Base-by-base conservation (phyloP, 1,140 invertebrate genomes). In the Phthorimaea operculella region DNA sequence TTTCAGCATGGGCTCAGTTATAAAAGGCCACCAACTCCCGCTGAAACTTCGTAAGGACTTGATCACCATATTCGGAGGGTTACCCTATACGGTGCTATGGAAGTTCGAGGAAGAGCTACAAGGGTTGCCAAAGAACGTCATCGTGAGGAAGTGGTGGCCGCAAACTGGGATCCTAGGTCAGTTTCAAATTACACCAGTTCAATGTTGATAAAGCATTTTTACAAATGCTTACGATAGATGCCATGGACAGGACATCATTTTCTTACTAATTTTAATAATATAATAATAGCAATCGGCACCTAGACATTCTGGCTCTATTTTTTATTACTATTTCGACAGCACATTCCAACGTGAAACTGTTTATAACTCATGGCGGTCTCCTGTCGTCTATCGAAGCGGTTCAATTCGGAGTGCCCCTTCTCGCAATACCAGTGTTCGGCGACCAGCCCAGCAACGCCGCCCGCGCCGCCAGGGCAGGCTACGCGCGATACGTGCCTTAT, bases 291-390 rank as follows among this genome's bases (percentile, higher is more conserved):
- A n/a, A n/a, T n/a, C n/a, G n/a, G n/a, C n/a, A n/a, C n/a, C n/a
- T n/a, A n/a, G n/a, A n/a, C n/a, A n/a, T n/a, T n/a, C n/a, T n/a
- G n/a, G n/a, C n/a, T n/a, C n/a, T n/a, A n/a, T n/a, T n/a, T n/a
- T n/a, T n/a, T n/a, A n/a, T n/a, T n/a, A n/a, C n/a, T n/a, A n/a
- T n/a, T 6, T 28, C 21, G 2, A 28, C 66, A 87, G 84, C 72
- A 14, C 88, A 90, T 67, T 60, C 70, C 3, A 87, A 89, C 50
- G 72, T 87, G 5, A 85, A 86, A 61, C 44, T 89, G 3, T 91
- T 91, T 57, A 86, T 91, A 8, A 88, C 87, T n/a, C 88, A 90
- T 61, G 89, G 89, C 57, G 90, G 90, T 0, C 70, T 87, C 15
- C 72, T 89, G 33, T 88, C 89, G 28, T 68, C 84, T 11, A 83